phyloP scores from a whole-genome alignment of 2,797 vertebrate genomes.

The Caiman crocodilus region DNA sequence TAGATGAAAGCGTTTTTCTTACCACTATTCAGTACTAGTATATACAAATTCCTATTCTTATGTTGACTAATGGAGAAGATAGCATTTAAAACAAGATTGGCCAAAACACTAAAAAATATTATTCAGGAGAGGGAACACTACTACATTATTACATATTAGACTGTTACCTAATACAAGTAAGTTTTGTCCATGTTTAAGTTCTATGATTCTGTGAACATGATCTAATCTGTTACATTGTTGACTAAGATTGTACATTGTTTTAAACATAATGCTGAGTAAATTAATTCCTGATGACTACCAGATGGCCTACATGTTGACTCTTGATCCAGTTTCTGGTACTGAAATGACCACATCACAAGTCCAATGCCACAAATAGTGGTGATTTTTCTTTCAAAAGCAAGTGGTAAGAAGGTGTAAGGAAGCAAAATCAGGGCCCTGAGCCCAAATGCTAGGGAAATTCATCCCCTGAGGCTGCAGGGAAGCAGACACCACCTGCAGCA shows the following conservation, averaged over 20 bases:
- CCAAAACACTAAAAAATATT: not conserved
- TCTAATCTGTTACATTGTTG: not conserved
- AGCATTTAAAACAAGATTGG: not conserved
- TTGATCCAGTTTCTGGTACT: not conserved
- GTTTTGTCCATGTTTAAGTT: not conserved
- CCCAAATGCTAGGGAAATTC: no score
- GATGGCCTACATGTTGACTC: not conserved
- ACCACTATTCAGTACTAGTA: not conserved
- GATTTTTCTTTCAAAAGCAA: not conserved
- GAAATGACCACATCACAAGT: not conserved
- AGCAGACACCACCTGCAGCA: no score
- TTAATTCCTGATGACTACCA: not conserved
- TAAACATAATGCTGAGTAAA: no score
- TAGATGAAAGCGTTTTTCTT: not conserved
- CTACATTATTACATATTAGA: not conserved
- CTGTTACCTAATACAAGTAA: not conserved
- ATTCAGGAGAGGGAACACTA: not conserved
- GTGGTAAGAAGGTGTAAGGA: no score
- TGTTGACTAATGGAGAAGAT: not conserved
- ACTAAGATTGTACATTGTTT: not conserved
- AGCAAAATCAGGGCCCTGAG: no score
- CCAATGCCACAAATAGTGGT: rapidly evolving
- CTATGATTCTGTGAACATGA: not conserved
- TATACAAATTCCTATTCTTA: not conserved
- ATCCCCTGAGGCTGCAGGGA: no score